Percentiles rank a stretch among this genome's conserved stretches.
phyloP scores from a whole-genome alignment of 2,888 invertebrate genomes.

The Sesia apiformis region DNA sequence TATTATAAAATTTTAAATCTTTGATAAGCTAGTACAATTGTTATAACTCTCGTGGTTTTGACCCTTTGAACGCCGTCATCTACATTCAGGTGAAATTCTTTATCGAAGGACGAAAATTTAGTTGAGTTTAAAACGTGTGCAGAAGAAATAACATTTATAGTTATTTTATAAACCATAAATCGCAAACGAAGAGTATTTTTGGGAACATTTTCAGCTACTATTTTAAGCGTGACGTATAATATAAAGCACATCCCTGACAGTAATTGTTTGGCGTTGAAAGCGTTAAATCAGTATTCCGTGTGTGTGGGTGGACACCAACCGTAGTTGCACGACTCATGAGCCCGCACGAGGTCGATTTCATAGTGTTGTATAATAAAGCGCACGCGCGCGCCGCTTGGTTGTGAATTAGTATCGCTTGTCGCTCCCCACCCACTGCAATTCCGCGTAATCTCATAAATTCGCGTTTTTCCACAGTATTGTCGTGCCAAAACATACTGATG shows the following conservation, averaged over 20 bases:
- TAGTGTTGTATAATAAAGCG: slow-evolving; percentile 11
- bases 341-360: slow-evolving; percentile 20
- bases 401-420: slow-evolving; percentile 53
- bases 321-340: slow-evolving; percentile 36
- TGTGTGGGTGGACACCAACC: slow-evolving; percentile 1
- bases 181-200: too few relatives aligned
- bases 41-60: slow-evolving; percentile 20
- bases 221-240: too few relatives aligned
- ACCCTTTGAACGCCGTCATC: slow-evolving; percentile 1
- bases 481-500: slow-evolving; percentile 41
- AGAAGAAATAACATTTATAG: background rate
- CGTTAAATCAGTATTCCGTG: background rate
- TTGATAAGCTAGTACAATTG: slow-evolving; percentile 64
- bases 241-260: too few relatives aligned
- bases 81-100: background rate
- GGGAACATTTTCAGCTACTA: too few relatives aligned
- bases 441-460: slow-evolving; percentile 8
- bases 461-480: slow-evolving; percentile 25
- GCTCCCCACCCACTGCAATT: slow-evolving; percentile 12
- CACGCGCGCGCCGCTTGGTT: slow-evolving; percentile 44
- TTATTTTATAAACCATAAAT: too few relatives aligned
- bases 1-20: slow-evolving; percentile 62
- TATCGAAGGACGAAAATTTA: background rate
- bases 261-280: too few relatives aligned
- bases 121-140: background rate